phyloP scores from a whole-genome alignment of 2,113 vertebrate genomes.

The Psilopsiagon aymara region DNA sequence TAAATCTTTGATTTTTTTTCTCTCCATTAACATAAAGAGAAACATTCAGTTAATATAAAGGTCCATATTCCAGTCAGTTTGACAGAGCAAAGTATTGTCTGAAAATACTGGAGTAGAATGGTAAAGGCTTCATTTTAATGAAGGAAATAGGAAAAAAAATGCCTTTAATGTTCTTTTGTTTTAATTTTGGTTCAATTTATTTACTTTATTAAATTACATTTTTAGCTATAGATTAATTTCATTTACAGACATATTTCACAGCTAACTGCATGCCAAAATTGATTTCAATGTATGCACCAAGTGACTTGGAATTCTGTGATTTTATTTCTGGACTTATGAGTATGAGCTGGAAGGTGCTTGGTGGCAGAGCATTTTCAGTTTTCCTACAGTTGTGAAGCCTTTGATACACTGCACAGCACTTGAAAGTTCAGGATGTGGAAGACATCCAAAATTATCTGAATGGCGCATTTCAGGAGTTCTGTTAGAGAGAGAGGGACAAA shows the following conservation, averaged over 20 bases:
- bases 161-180: neutral
- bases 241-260: slow-evolving; percentile 1
- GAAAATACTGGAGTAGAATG: neutral
- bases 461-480: neutral
- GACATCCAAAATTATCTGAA: neutral
- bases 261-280: slow-evolving; percentile 5
- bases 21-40: neutral
- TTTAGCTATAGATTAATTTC: slow-evolving; percentile 6
- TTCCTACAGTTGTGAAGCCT: neutral
- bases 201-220: neutral
- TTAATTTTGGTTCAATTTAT: neutral
- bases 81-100: neutral
- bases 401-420: neutral
- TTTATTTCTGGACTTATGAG: neutral
- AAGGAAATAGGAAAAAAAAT: neutral
- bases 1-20: neutral
- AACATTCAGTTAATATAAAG: neutral
- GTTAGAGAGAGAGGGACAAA: neutral
- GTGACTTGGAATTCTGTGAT: neutral
- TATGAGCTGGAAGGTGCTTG: neutral
- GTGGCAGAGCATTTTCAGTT: slow-evolving; percentile 9
- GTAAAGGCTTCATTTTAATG: neutral
- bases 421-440: neutral
- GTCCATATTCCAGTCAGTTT: neutral
- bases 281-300: neutral